Conservation (phyloP, 2,797 vertebrate genomes). For the Propithecus deckenii region DNA sequence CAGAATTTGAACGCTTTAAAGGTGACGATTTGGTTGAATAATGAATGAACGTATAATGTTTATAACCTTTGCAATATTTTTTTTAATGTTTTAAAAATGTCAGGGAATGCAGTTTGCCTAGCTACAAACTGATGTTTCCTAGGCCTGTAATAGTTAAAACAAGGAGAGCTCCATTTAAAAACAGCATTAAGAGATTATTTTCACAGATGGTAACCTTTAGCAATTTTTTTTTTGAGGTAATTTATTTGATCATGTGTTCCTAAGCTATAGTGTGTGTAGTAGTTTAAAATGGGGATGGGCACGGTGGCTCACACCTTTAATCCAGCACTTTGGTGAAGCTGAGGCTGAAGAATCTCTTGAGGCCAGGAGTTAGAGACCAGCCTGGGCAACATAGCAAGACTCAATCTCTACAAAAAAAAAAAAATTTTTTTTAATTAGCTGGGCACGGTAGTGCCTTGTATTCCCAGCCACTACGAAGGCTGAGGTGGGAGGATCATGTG, state of each 20-base stretch:
- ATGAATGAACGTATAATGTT: neutral
- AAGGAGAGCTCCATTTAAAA: neutral
- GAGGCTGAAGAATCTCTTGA: neutral
- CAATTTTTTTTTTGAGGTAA: neutral
- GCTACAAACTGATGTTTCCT: neutral
- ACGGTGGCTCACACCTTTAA: neutral
- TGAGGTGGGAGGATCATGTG: neutral
- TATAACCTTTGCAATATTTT: neutral
- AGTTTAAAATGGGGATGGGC: neutral
- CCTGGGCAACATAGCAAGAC: neutral
- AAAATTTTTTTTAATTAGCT: neutral
- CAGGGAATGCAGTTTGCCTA: neutral
- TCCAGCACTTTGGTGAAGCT: neutral
- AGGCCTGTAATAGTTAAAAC: neutral
- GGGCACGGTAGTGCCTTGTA: neutral
- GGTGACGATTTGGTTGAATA: neutral
- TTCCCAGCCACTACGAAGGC: neutral
- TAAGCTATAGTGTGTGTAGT: neutral
- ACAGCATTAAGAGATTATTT: neutral
- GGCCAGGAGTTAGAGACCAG: neutral
- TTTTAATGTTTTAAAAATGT: neutral
- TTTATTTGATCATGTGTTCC: neutral
- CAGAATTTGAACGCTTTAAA: neutral
- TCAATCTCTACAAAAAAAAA: neutral
- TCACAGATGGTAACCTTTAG: constrained; percentile 28